phyloP scores from a whole-genome alignment of 2,797 vertebrate genomes.

The Pampus argenteus region DNA sequence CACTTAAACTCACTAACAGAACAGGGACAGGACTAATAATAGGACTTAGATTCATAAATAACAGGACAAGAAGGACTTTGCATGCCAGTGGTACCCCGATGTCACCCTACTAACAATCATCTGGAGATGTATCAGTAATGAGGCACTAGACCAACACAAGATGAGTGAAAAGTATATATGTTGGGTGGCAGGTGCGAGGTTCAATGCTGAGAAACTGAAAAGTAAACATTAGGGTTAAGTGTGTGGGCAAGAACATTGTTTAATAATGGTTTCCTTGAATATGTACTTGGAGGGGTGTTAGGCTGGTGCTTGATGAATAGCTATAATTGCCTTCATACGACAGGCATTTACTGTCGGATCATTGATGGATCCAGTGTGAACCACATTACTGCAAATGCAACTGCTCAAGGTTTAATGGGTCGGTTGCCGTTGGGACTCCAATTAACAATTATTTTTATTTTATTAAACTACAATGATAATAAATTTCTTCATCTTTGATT shows the following conservation, averaged over 20 bases:
- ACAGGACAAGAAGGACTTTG: conserved; percentile 36
- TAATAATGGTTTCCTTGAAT: conserved; percentile 29
- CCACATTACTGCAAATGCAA: not conserved
- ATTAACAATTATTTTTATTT: not conserved
- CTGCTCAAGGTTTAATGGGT: not conserved
- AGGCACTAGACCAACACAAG: conserved; percentile 12
- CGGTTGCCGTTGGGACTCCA: conserved; percentile 29
- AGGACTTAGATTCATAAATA: conserved; percentile 74
- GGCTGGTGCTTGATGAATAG: conserved; percentile 23
- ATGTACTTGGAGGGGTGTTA: conserved; percentile 12
- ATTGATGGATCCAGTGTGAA: conserved; percentile 27
- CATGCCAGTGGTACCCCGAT: conserved; percentile 30
- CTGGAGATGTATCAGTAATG: conserved; percentile 25
- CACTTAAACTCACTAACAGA: not conserved
- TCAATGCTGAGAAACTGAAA: conserved; percentile 36
- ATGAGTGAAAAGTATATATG: conserved; percentile 12
- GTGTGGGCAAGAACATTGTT: conserved; percentile 35
- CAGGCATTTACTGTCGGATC: not conserved
- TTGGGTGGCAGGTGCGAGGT: conserved; percentile 30
- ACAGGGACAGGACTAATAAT: conserved; percentile 61
- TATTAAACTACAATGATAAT: too few relatives aligned
- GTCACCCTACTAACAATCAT: conserved; percentile 27
- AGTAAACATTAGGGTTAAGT: conserved; percentile 18
- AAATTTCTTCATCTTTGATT: too few relatives aligned
- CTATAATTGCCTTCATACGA: conserved; percentile 12